These are phyloP conservation scores for Dreissena rostriformis DNA, from an alignment of 1,140 invertebrate species.

Conservation along the genomic window DNA sequence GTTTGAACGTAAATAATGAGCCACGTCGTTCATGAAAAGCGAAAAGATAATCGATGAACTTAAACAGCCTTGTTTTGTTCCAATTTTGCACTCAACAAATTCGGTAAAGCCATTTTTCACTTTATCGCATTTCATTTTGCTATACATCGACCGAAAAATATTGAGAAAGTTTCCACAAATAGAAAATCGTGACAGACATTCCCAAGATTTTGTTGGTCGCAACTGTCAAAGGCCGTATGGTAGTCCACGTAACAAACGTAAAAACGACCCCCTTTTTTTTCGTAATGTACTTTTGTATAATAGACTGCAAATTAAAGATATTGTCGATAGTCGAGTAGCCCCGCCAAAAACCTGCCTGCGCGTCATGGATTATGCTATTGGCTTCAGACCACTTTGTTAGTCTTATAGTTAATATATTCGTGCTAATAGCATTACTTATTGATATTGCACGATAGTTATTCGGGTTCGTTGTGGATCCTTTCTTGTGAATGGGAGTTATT, in stretches of 20 bases:
- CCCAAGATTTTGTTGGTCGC: constrained; percentile 8
- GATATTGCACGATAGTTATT: constrained; percentile 48
- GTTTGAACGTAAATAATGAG: too few species aligned
- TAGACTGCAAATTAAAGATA: constrained; percentile 41
- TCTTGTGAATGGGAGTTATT: constrained; percentile 44
- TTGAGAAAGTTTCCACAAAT: too few species aligned
- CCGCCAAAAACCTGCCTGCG: constrained; percentile 38
- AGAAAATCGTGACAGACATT: too few species aligned
- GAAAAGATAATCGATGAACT: too few species aligned
- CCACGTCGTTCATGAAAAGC: too few species aligned
- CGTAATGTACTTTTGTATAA: constrained; percentile 43
- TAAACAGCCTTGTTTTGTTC: too few species aligned
- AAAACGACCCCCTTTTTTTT: constrained; percentile 12
- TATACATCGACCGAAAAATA: too few species aligned
- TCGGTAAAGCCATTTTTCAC: too few species aligned
- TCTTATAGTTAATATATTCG: constrained; percentile 20
- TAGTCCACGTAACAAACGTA: constrained; percentile 41
- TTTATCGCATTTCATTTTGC: too few species aligned
- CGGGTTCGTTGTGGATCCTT: neutral
- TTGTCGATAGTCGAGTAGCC: constrained; percentile 39
- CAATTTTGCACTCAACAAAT: too few species aligned
- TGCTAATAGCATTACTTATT: constrained; percentile 17
- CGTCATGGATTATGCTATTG: constrained; percentile 27
- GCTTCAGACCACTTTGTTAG: constrained; percentile 5
- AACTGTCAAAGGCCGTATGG: constrained; percentile 32